These are phyloP conservation scores for Trypoxylus dichotomus DNA, from an alignment of 1,140 invertebrate species.

Conservation along the genomic window DNA sequence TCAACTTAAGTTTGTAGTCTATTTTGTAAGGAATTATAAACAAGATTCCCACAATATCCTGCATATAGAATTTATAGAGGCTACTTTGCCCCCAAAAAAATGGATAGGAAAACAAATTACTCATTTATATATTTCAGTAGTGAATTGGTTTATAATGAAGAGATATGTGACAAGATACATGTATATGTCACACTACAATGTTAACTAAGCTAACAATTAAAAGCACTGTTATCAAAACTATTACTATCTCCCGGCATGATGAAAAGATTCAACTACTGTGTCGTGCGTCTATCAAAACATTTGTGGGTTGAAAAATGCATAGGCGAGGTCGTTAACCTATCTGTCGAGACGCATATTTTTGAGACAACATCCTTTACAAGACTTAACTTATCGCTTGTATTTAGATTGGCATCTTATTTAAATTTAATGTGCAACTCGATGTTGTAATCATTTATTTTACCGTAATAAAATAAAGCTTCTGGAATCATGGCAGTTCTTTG, in stretches of 20 bases:
- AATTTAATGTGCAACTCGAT: constrained; percentile 1
- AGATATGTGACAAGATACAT: too few relatives aligned
- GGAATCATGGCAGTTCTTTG: neutral
- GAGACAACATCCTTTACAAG: constrained; percentile 9
- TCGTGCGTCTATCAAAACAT: constrained; percentile 8
- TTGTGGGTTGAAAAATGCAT: constrained; percentile 6
- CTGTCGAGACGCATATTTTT: constrained; percentile 3
- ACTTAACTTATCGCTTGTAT: constrained; percentile 13
- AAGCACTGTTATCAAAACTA: too few relatives aligned
- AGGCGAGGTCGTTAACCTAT: constrained; percentile 11
- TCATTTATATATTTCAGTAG: too few relatives aligned
- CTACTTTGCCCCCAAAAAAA: too few relatives aligned
- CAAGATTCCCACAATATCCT: too few relatives aligned
- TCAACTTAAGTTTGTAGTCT: too few relatives aligned
- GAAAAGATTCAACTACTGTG: neutral
- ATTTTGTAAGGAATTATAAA: too few relatives aligned
- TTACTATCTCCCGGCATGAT: neutral
- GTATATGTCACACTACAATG: too few relatives aligned
- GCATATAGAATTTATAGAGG: too few relatives aligned
- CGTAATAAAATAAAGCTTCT: neutral
- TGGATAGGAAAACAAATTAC: too few relatives aligned
- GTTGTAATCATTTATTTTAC: constrained; percentile 4
- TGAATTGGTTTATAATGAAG: too few relatives aligned
- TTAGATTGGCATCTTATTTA: constrained; percentile 18
- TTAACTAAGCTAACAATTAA: too few relatives aligned